phyloP scores from a whole-genome alignment of 2,113 vertebrate genomes.

The Tichodroma muraria region DNA sequence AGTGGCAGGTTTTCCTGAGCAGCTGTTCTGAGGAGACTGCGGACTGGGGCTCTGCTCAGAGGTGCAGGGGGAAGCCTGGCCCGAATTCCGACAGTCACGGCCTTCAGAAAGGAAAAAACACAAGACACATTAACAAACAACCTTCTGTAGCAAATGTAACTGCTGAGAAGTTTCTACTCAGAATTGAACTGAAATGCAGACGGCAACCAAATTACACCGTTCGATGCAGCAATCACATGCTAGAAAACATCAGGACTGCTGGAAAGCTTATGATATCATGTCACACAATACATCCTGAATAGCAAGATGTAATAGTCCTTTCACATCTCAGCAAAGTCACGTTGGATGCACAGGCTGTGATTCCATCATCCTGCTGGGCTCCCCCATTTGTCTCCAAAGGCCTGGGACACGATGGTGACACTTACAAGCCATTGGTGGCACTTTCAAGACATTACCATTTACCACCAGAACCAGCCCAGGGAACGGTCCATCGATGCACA shows the following conservation, averaged over 20 bases:
- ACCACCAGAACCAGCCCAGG: neutral
- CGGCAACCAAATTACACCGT: neutral
- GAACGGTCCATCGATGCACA: neutral
- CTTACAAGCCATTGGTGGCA: neutral
- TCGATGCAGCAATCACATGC: neutral
- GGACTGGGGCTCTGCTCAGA: slow-evolving; percentile 88
- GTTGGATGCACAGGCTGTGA: neutral
- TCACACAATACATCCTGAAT: neutral
- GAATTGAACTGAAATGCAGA: neutral
- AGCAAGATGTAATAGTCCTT: neutral
- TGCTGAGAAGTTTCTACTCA: neutral
- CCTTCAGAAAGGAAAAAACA: slow-evolving; percentile 58
- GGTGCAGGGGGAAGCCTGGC: slow-evolving; percentile 81
- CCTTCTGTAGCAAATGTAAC: neutral
- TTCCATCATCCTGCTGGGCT: neutral
- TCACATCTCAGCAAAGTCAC: neutral
- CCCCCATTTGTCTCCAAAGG: neutral
- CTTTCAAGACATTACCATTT: neutral
- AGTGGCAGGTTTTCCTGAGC: slow-evolving; percentile 74
- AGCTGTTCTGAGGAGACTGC: slow-evolving; percentile 83
- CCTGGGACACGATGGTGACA: neutral
- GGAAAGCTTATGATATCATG: neutral
- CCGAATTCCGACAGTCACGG: slow-evolving; percentile 74
- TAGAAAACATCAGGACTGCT: neutral
- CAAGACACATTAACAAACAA: neutral